These are phyloP conservation scores for Mizuhopecten yessoensis DNA, from an alignment of 1,140 invertebrate species.

Conservation along the genomic window DNA sequence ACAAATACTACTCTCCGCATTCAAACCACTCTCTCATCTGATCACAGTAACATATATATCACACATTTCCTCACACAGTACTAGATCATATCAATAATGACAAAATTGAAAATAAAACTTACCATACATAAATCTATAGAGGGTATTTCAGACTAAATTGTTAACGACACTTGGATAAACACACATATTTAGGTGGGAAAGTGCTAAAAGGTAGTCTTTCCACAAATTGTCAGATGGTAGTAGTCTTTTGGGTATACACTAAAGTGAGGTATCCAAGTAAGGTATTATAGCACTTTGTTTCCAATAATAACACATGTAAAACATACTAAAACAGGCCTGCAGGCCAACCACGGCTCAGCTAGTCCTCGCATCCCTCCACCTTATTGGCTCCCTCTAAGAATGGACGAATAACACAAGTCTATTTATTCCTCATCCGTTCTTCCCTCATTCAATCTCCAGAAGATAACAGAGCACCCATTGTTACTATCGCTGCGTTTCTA, in stretches of 20 bases:
- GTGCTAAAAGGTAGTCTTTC: slow-evolving; percentile 27
- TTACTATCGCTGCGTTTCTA: slow-evolving; percentile 76
- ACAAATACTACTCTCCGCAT: not conserved
- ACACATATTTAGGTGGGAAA: slow-evolving; percentile 33
- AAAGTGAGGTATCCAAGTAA: slow-evolving; percentile 24
- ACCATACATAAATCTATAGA: slow-evolving; percentile 17
- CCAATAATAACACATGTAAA: slow-evolving; percentile 5
- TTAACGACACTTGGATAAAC: slow-evolving; percentile 2
- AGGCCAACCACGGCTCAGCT: not conserved
- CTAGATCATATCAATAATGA: not conserved
- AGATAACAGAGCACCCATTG: not conserved
- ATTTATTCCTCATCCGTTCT: slow-evolving; percentile 16
- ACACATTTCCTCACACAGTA: not conserved
- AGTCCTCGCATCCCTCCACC: not conserved
- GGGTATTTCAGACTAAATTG: slow-evolving; percentile 8
- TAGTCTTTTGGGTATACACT: slow-evolving; percentile 30
- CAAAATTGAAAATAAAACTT: slow-evolving; percentile 36
- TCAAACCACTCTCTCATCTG: not conserved
- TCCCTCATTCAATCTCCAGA: not conserved
- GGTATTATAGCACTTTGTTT: slow-evolving; percentile 37
- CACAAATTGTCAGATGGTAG: not conserved
- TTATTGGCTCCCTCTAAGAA: not conserved
- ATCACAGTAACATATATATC: not conserved
- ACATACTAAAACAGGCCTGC: not conserved
- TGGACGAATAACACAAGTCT: slow-evolving; percentile 38